phyloP scores from a whole-genome alignment of 2,888 invertebrate genomes.

The Taenaris catops region DNA sequence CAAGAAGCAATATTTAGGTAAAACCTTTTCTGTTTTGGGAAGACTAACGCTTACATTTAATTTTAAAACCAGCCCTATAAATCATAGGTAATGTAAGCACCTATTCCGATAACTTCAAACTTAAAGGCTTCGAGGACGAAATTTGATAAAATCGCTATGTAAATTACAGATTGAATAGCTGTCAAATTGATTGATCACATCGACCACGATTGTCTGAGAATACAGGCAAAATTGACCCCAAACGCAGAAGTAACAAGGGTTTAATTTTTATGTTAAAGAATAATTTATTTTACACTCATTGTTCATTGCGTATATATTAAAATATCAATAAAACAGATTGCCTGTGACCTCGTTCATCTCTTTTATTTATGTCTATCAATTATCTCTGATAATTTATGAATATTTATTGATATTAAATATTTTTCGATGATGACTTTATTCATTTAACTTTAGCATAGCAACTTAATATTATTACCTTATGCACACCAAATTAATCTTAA shows the following conservation, averaged over 20 bases:
- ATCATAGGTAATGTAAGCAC: slow-evolving; percentile 10
- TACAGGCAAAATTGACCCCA: slow-evolving; percentile 1
- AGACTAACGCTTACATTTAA: too few species aligned
- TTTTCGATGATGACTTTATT: background rate
- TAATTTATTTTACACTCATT: too few species aligned
- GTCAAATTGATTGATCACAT: slow-evolving; percentile 25
- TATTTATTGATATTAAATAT: background rate
- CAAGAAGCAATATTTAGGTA: too few species aligned
- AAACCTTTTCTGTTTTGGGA: too few species aligned
- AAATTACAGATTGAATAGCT: slow-evolving; percentile 23
- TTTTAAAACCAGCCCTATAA: too few species aligned
- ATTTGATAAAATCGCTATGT: slow-evolving; percentile 22
- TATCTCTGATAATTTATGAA: background rate
- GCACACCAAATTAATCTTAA: background rate
- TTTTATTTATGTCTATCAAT: too few species aligned
- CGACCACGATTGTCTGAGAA: slow-evolving; percentile 4
- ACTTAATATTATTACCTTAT: background rate
- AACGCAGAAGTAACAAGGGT: background rate
- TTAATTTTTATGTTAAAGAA: slow-evolving; percentile 1
- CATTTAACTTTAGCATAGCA: background rate
- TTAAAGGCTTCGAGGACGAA: slow-evolving; percentile 11
- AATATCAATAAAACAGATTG: slow-evolving; percentile 6
- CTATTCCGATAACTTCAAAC: slow-evolving; percentile 12
- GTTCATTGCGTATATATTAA: slow-evolving; percentile 1
- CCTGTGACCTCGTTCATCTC: slow-evolving; percentile 1